These are phyloP conservation scores for Tinea pellionella DNA, from an alignment of 2,888 invertebrate genomes.

Conservation along the genomic window DNA sequence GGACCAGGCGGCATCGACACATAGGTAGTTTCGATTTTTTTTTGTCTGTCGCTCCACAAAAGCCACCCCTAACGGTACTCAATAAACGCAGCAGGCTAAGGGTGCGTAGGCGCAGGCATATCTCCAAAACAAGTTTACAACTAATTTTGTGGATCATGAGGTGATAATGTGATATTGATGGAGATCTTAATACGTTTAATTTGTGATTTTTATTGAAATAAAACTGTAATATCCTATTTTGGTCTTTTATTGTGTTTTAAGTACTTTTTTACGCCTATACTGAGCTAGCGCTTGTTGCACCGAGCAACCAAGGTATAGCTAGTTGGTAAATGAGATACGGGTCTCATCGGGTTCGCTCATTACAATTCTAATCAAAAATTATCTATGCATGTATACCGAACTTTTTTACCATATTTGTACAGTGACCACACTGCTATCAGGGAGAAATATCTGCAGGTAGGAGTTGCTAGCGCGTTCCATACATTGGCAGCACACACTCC, in stretches of 20 bases:
- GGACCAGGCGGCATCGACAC: slow-evolving; percentile 40
- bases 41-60: slow-evolving; percentile 51
- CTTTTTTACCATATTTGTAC: no score
- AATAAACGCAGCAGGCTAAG: background rate
- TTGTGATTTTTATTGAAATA: slow-evolving; percentile 1
- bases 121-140: background rate
- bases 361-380: no score
- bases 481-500: no score
- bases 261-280: no score
- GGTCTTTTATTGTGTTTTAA: background rate
- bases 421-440: no score
- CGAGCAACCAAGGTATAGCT: no score
- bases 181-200: background rate
- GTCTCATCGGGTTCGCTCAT: no score
- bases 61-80: slow-evolving; percentile 47
- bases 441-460: no score
- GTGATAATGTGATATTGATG: slow-evolving; percentile 4
- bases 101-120: background rate
- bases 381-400: no score
- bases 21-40: slow-evolving; percentile 28
- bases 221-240: background rate
- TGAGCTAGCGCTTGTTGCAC: no score
- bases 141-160: slow-evolving; percentile 8
- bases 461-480: no score
- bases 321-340: no score